Percentiles rank a stretch among this genome's conserved stretches.
Conservation (phyloP, 2,113 vertebrate genomes). For the Platanista minor region DNA sequence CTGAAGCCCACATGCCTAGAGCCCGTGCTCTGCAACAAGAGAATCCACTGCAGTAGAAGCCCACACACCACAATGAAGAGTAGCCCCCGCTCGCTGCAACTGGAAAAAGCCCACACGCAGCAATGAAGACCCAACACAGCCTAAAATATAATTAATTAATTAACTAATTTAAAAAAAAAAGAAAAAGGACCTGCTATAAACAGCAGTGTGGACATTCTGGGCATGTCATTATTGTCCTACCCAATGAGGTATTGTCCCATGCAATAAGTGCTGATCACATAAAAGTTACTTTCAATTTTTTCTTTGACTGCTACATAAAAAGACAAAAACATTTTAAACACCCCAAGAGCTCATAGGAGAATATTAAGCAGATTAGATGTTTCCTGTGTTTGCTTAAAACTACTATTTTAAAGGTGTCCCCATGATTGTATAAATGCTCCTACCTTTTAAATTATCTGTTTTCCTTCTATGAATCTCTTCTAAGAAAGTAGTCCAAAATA, state of each 20-base stretch:
- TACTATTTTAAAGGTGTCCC: background rate
- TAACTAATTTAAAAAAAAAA: too few relatives aligned
- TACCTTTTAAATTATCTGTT: background rate
- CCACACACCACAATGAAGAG: too few relatives aligned
- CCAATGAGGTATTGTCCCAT: background rate
- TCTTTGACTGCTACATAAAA: background rate
- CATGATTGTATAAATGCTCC: background rate
- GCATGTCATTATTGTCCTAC: background rate
- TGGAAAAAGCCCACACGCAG: too few relatives aligned
- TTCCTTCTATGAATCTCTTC: background rate
- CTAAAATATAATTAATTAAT: too few relatives aligned
- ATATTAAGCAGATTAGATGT: background rate
- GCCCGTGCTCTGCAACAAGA: too few relatives aligned
- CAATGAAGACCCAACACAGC: too few relatives aligned
- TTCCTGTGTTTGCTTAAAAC: background rate
- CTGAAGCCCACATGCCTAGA: too few relatives aligned
- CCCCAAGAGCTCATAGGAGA: background rate
- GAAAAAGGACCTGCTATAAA: background rate
- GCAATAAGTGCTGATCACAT: background rate
- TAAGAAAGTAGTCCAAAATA: background rate
- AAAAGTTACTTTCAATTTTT: conserved; percentile 21
- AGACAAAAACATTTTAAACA: background rate
- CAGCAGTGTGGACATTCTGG: background rate
- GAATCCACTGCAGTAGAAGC: too few relatives aligned
- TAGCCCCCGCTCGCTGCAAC: too few relatives aligned